phyloP scores from a whole-genome alignment of 2,113 vertebrate genomes.

The Sebastes fasciatus region DNA sequence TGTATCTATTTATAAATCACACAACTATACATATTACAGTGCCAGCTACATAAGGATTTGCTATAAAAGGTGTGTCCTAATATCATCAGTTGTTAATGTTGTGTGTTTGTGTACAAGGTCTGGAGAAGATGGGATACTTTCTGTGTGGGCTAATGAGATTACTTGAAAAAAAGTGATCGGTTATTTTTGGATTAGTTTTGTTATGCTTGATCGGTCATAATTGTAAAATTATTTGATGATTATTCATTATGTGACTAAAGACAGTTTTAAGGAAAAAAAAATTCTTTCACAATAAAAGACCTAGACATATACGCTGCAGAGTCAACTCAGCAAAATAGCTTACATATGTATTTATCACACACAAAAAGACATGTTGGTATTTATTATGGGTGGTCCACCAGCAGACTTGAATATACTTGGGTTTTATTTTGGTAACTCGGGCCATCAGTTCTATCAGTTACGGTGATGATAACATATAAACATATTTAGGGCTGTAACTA shows the following conservation, averaged over 20 bases:
- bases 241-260: not conserved
- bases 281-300: no score
- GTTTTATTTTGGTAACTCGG: not conserved
- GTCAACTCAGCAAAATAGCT: no score
- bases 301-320: no score
- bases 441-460: not conserved
- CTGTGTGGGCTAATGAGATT: not conserved
- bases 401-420: no score
- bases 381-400: no score
- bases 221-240: not conserved
- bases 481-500: no score
- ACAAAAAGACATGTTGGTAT: no score
- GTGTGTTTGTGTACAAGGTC: not conserved
- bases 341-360: no score
- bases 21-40: not conserved
- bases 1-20: conserved; percentile 23
- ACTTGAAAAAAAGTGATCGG: not conserved
- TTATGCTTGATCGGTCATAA: not conserved
- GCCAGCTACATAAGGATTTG: not conserved
- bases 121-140: not conserved
- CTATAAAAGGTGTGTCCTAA: not conserved
- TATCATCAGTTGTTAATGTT: not conserved
- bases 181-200: conserved; percentile 3
- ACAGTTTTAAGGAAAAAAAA: no score
- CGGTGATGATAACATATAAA: no score